Conservation (phyloP, 1,140 invertebrate genomes). For the Monomorium pharaonis region DNA sequence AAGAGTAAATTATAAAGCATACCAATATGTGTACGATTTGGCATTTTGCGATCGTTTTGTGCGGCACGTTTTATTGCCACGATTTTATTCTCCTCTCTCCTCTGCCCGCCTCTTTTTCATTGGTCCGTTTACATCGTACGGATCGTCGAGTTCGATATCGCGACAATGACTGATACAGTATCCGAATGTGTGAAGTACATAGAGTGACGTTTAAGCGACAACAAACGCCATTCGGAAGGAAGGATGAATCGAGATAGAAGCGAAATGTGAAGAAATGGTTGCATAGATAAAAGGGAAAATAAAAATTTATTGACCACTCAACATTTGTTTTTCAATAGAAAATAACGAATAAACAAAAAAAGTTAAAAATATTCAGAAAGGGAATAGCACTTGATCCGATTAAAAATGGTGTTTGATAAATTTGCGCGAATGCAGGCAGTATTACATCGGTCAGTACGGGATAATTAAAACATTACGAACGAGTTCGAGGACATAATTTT, state of each 20-base stretch:
- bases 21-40: constrained; percentile 21
- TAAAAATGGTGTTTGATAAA: constrained; percentile 56
- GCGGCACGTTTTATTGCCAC: constrained; percentile 28
- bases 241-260: constrained; percentile 40
- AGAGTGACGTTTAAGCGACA: constrained; percentile 50
- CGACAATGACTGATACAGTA: constrained; percentile 45
- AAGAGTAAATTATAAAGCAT: constrained; percentile 18
- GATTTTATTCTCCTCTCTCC: constrained; percentile 26
- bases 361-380: constrained; percentile 6
- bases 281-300: not conserved
- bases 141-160: constrained; percentile 52
- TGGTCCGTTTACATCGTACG: constrained; percentile 46
- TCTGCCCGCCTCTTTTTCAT: not conserved
- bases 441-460: constrained; percentile 8
- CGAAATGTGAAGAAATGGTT: constrained; percentile 9
- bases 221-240: constrained; percentile 10
- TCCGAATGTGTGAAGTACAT: constrained; percentile 21
- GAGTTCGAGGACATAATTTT: constrained; percentile 51
- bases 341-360: not conserved
- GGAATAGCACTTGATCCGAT: constrained; percentile 38
- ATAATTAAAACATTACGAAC: constrained; percentile 57
- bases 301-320: not conserved
- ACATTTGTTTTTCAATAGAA: constrained; percentile 38
- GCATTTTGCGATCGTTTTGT: constrained; percentile 12
- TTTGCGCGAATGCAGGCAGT: constrained; percentile 34